Base-by-base conservation (phyloP, 2,797 vertebrate species). In the Coluber constrictor region DNA sequence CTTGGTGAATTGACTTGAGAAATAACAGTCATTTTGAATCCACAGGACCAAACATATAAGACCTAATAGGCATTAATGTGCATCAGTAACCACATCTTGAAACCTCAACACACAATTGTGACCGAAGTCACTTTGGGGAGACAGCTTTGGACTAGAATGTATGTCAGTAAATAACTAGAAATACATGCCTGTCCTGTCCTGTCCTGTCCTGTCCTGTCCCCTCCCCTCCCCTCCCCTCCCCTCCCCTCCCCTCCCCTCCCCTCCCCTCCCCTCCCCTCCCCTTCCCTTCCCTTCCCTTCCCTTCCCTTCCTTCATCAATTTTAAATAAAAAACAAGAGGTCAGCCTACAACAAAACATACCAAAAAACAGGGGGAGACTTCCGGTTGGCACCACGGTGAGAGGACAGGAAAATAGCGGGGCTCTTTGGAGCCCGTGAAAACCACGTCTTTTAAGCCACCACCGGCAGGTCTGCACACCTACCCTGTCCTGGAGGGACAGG, bases 1-100 rank as follows among this genome's bases (percentile, higher is more conserved):
- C 3, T 91, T 29, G 25, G 18, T 43, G 7, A 89, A 86, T 4
- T 89, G 18, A 37, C 0, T 2, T 93, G 47, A 89, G 60, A 93
- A 56, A 0, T 8, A 86, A 1, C 55, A 94, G 2, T 1, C 57
- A 20, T 5, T 1, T 0, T 0, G 2, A 87, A 91, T 51, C 0
- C 5, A 83, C 91, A 90, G 66, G n/a, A 91, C 1, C 89, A 89
- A 87, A 43, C 70, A 20, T 51, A 3, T 43, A 55, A 87, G 61
- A 0, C 60, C n/a, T 93, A 63, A 90, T 79, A 79, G 2, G 63
- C 79, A 1, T 29, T 93, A 61, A 0, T 90, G 29, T 93, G 23
- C 9, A 43, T 9, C 91, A 47, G 9, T 92, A 13, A 91, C 86
- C 16, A 87, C n/a, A 70, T 54, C 0, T 93, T 7, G 23, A 54